Evolutionary conservation across 2,113 vertebrate species (phyloP), one percentile per base, ranked within the genome.

Genomic region (Tragelaphus buxtoni): DNA sequence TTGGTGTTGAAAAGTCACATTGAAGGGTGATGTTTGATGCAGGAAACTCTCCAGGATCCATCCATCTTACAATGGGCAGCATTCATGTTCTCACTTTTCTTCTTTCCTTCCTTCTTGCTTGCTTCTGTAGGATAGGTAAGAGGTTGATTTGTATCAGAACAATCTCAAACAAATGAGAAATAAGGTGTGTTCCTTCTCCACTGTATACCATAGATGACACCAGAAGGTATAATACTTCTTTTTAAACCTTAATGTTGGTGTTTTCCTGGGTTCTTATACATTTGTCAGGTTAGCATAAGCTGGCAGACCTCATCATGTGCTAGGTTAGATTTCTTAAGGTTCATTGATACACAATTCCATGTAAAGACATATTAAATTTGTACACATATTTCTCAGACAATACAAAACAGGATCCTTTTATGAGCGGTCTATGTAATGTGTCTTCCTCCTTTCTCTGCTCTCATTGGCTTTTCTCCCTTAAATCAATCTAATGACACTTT

Each of bases 11-110:
- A 47, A 32, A 60, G 51, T 51, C 39, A 18, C 20, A 2, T 16
- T 69, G 9, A 77, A 80, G 42, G n/a, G 28, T 4, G 30, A 3
- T 7, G 13, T 69, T 53, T 51, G 74, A 13, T 7, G 9, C 28
- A 24, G 61, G 22, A n/a, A 7, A 11, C 28, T 30, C 13, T 47
- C 45, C 30, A 60, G 49, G 65, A 11, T 18, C 17, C 6, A 28
- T 45, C 12, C 18, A 22, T 30, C 4, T 14, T 9, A 14, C 0
- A 9, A 56, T 2, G 0, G 35, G 16, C 26, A 56, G 69, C 11
- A 17, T 10, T 55, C 42, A 28, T 8, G 26, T 13, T 53, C 20
- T 81, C 14, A 12, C 17, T 26, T 16, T 30, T 7, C 24, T 39
- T 91, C 7, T 49, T 51, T 7, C 77, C 47, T 80, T 80, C 10